Percentiles rank a stretch among this genome's conserved stretches.
Conservation (phyloP, 2,888 invertebrate genomes). For the Dinocampus coccinellae region DNA sequence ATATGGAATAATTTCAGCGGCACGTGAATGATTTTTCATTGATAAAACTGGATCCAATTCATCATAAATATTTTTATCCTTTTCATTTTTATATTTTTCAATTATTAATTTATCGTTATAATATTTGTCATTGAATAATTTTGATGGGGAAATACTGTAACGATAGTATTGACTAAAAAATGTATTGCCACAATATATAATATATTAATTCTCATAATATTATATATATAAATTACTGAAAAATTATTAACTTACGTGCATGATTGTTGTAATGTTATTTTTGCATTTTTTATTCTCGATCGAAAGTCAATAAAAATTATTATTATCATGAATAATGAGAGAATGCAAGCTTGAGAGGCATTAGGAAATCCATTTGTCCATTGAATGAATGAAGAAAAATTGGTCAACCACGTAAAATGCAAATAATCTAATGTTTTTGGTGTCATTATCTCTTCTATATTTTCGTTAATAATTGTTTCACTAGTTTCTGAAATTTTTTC, state of each 20-base stretch:
- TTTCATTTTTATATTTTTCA: conserved; percentile 8
- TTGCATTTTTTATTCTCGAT: not conserved
- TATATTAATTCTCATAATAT: not conserved
- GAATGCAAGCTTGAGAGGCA: conserved; percentile 2
- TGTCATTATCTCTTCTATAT: not conserved
- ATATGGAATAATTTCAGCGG: not conserved
- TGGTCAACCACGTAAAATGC: not conserved
- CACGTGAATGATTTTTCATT: not conserved
- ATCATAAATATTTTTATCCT: not conserved
- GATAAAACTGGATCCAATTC: not conserved
- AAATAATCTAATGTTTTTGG: not conserved
- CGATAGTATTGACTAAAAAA: not conserved
- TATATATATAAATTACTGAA: not conserved
- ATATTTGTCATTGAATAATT: not conserved
- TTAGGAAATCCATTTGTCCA: not conserved
- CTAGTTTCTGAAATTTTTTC: not conserved
- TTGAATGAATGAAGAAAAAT: not conserved
- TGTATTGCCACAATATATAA: too few species aligned
- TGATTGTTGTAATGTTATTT: not conserved
- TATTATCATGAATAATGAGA: conserved; percentile 12
- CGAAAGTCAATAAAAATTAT: conserved; percentile 11
- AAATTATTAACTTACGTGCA: conserved; percentile 8
- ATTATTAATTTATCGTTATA: not conserved
- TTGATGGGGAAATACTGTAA: too few species aligned
- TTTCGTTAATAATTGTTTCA: not conserved